Base-by-base conservation (phyloP, 2,113 vertebrate genomes). In the Pelmatolapia mariae region DNA sequence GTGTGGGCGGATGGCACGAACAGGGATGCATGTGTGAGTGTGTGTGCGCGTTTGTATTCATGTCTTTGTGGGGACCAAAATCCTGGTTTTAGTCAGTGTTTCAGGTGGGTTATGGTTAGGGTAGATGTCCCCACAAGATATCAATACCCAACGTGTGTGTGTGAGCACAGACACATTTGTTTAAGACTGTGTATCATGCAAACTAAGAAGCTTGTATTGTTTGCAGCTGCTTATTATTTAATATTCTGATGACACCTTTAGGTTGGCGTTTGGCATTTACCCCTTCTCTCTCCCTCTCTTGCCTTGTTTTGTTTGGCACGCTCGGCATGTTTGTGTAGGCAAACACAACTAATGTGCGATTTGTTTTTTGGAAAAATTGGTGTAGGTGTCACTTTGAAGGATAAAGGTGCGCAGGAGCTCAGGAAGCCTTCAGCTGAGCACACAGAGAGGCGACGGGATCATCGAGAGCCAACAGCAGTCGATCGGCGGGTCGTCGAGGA, bases 1-100 rank as follows among this genome's bases (percentile, higher is more conserved):
- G 90, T 81, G 93, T 92, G 88, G 93, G 93, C 36, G 88, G 85
- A 85, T 59, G 61, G 50, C 87, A 57, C 11, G 88, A 87, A 87
- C 68, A 82, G 24, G 76, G 47, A 57, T 13, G 84, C 50, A 24
- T 53, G 59, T 54, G 52, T 29, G 36, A n/a, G 16, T 7, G 50
- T 31, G 31, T 0, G 59, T 5, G 54, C 1, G 3, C 5, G 18
- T 33, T 33, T 43, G 36, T 53, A 66, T 38, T 66, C 33, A 38
- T 22, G 33, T 66, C 19, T 66, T 38, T 66, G 1, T 66, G 61
- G 31, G 18, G 61, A 43, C 40, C 40, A 40, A 11, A 40, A 40
- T 43, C 40, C 40, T 43, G 43, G 43, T 40, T 40, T 40, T 11
- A 40, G 38, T 10, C 38, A 40, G 36, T 10, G 38, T 40, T 10